Evolutionary conservation across 2,113 vertebrate genomes (phyloP).

Genomic region (Salvelinus sp.): DNA sequence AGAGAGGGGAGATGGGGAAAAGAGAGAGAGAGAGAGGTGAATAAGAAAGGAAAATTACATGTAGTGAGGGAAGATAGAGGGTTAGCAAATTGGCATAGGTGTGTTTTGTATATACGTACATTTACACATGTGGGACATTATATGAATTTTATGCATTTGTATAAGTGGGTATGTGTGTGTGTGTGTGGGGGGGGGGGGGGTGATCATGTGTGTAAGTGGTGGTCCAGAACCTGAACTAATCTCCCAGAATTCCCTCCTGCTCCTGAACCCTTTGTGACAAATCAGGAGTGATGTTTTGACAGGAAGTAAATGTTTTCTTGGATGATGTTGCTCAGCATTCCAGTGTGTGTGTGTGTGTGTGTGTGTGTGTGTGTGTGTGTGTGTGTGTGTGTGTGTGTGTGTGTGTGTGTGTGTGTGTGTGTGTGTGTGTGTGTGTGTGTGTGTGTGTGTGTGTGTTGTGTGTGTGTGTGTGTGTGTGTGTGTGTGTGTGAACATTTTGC

Average conservation of each 20-base stretch:
- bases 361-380: too few species aligned
- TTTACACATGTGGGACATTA: too few species aligned
- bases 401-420: too few species aligned
- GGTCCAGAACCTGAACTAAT: slow-evolving; percentile 28
- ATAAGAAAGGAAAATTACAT: not conserved
- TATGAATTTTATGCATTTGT: not conserved
- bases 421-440: too few species aligned
- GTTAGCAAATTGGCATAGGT: not conserved
- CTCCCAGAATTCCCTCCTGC: slow-evolving; percentile 27
- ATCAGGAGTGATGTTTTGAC: slow-evolving; percentile 34
- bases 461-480: too few species aligned
- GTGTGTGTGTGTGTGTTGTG: too few species aligned
- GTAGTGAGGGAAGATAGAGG: not conserved
- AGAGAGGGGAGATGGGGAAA: too few species aligned
- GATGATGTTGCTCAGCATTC: not conserved
- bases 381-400: too few species aligned
- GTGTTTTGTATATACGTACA: not conserved
- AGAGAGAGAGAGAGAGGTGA: not conserved
- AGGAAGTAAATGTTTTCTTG: slow-evolving; percentile 6
- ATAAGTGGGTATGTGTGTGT: not conserved
- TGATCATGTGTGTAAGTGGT: slow-evolving; percentile 29
- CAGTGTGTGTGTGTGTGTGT: too few species aligned
- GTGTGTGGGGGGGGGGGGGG: too few species aligned
- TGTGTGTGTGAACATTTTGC: not conserved
- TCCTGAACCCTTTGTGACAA: slow-evolving; percentile 36